phyloP scores from a whole-genome alignment of 2,888 invertebrate species.

The Punctoribates punctum region DNA sequence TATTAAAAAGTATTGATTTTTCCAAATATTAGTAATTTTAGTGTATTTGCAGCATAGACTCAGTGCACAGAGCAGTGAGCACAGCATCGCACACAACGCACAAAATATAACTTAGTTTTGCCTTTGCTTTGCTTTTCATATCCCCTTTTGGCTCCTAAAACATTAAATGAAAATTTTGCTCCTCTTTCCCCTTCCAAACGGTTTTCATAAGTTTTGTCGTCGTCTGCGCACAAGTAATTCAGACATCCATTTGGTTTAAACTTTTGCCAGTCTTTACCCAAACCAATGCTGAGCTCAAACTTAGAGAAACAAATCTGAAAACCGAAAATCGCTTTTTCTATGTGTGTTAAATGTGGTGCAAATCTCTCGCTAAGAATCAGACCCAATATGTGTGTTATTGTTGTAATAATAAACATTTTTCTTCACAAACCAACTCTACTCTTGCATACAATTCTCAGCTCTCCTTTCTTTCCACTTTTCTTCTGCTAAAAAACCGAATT shows the following conservation, averaged over 20 bases:
- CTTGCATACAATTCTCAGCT: too few species aligned
- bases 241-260: conserved; percentile 24
- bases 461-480: not conserved
- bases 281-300: not conserved
- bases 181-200: conserved; percentile 21
- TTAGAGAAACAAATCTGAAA: conserved; percentile 21
- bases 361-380: conserved; percentile 23
- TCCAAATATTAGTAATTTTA: conserved; percentile 48
- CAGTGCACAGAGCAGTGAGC: not conserved
- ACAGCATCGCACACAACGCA: not conserved
- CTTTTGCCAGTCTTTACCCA: conserved; percentile 7
- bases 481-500: not conserved
- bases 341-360: conserved; percentile 31
- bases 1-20: conserved; percentile 51
- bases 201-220: conserved; percentile 10
- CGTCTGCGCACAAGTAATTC: conserved; percentile 8
- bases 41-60: conserved; percentile 41
- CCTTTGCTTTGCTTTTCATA: conserved; percentile 22
- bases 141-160: conserved; percentile 33
- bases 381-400: conserved; percentile 30
- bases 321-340: not conserved
- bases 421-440: not conserved
- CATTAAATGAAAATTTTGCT: conserved; percentile 27
- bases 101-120: conserved; percentile 34
- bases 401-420: conserved; percentile 34